A percentile compares a stretch with the other conserved stretches of the same genome.
Evolutionary conservation across 2,888 invertebrate genomes (phyloP).

Genomic region (Bombyx huttoni): DNA sequence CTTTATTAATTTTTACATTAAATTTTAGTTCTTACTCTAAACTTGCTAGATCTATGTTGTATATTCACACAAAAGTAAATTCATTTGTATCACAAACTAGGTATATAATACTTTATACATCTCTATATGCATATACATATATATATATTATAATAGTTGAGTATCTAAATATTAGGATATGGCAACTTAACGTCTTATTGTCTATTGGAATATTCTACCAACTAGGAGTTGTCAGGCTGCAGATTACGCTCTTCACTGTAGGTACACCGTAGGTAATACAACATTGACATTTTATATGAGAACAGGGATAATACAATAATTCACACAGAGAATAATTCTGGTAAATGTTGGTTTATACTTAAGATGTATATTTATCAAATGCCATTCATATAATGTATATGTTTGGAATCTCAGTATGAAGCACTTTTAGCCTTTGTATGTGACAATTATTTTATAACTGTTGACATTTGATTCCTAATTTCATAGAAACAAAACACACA

Average conservation of each 20-base stretch:
- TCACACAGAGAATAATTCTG: too few relatives aligned
- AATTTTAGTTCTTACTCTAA: constrained; percentile 14
- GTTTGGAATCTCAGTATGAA: too few relatives aligned
- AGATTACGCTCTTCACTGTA: background rate
- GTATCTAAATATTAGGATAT: constrained; percentile 69
- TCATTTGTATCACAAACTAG: constrained; percentile 68
- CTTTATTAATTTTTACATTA: background rate
- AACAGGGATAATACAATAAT: too few relatives aligned
- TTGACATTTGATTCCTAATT: too few relatives aligned
- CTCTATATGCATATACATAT: constrained; percentile 40
- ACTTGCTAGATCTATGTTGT: constrained; percentile 36
- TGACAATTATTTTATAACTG: too few relatives aligned
- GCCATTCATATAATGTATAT: too few relatives aligned
- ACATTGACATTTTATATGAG: too few relatives aligned
- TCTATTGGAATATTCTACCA: constrained; percentile 60
- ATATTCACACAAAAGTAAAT: constrained; percentile 63
- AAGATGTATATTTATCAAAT: too few relatives aligned
- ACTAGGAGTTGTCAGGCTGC: constrained; percentile 14
- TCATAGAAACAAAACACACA: background rate
- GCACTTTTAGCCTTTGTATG: too few relatives aligned
- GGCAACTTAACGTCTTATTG: constrained; percentile 71
- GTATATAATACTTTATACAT: constrained; percentile 56
- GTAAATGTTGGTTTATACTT: too few relatives aligned
- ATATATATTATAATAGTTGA: constrained; percentile 57
- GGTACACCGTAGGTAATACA: background rate